phyloP scores from a whole-genome alignment of 1,140 invertebrate genomes.

The Sweltsa coloradensis region DNA sequence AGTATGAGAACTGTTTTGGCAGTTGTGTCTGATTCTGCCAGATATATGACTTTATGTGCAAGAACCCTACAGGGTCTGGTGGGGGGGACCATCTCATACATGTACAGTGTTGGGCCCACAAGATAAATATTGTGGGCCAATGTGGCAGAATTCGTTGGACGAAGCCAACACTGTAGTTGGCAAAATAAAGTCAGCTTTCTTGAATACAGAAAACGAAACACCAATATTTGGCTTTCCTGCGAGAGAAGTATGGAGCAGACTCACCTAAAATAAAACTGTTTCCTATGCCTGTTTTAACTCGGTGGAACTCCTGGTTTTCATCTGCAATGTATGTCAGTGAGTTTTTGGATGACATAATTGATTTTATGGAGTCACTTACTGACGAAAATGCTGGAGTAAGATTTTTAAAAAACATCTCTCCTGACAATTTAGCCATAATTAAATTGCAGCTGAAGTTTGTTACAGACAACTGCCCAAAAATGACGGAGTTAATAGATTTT shows the following conservation, averaged over 20 bases:
- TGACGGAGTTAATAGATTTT: slow-evolving; percentile 3
- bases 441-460: neutral
- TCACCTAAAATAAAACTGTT: neutral
- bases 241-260: neutral
- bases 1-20: neutral
- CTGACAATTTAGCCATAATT: neutral
- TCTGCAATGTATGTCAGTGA: neutral
- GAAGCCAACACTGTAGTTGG: neutral
- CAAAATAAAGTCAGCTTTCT: neutral
- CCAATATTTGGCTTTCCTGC: neutral
- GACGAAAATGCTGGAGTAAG: neutral
- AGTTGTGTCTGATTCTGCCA: neutral
- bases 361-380: neutral
- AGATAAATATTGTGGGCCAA: slow-evolving; percentile 2
- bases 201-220: slow-evolving; percentile 1
- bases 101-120: slow-evolving; percentile 3
- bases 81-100: neutral
- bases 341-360: neutral
- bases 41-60: neutral
- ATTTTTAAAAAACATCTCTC: neutral
- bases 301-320: slow-evolving; percentile 1
- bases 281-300: neutral
- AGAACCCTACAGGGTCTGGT: neutral
- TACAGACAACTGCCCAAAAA: neutral
- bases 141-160: neutral